phyloP scores from a whole-genome alignment of 2,888 invertebrate genomes.

The Cerceris ruficornis region DNA sequence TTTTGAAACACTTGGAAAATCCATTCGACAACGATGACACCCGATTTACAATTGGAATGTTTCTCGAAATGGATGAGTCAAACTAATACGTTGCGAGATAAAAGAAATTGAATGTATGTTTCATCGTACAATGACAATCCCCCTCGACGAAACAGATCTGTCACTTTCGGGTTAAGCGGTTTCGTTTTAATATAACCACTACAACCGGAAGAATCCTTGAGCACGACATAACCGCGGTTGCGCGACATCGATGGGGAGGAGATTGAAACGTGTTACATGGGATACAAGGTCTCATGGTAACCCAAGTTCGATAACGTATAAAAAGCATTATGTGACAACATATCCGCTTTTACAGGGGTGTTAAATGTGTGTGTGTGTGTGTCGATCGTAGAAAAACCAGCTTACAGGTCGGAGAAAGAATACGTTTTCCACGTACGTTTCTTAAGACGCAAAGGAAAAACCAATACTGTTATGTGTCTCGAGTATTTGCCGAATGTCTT shows the following conservation, averaged over 20 bases:
- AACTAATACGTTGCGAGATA: background rate
- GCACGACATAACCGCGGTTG: slow-evolving; percentile 4
- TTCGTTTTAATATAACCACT: slow-evolving; percentile 16
- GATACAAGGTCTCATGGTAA: slow-evolving; percentile 31
- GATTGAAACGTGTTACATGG: slow-evolving; percentile 47
- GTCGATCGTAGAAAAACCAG: slow-evolving; percentile 54
- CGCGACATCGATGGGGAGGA: slow-evolving; percentile 28
- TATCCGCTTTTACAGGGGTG: slow-evolving; percentile 34
- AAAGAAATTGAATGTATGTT: background rate
- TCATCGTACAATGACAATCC: slow-evolving; percentile 5
- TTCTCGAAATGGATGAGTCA: background rate
- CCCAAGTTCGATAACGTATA: slow-evolving; percentile 45
- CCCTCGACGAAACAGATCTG: slow-evolving; percentile 20
- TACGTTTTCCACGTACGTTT: slow-evolving; percentile 9
- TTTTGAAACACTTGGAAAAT: background rate
- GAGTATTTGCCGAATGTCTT: slow-evolving; percentile 32
- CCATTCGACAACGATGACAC: background rate
- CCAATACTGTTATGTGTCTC: slow-evolving; percentile 57
- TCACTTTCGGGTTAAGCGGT: slow-evolving; percentile 23
- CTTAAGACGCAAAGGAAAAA: slow-evolving; percentile 18
- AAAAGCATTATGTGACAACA: slow-evolving; percentile 55
- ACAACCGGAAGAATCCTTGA: slow-evolving; percentile 28
- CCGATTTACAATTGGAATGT: slow-evolving; percentile 1
- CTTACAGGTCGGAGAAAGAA: slow-evolving; percentile 31
- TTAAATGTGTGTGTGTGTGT: slow-evolving; percentile 22